phyloP scores from a whole-genome alignment of 2,113 vertebrate genomes.

The Otocyon megalotis region DNA sequence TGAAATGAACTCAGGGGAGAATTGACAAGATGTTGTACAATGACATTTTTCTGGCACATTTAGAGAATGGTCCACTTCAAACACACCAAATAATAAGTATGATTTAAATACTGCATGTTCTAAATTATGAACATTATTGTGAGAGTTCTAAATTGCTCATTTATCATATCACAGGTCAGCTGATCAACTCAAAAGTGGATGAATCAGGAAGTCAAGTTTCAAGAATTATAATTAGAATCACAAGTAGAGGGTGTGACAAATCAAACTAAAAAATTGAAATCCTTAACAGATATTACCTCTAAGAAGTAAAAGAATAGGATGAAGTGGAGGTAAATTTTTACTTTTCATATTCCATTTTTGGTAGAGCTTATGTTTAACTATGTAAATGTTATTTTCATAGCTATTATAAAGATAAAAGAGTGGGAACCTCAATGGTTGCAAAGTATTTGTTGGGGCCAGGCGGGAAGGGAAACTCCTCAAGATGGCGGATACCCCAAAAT shows the following conservation, averaged over 20 bases:
- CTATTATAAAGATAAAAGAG: not conserved
- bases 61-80: not conserved
- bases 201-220: constrained; percentile 16
- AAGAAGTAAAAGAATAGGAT: constrained; percentile 13
- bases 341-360: not conserved
- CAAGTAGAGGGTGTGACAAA: not conserved
- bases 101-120: not conserved
- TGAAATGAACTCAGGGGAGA: not conserved
- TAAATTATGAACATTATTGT: not conserved
- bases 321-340: not conserved
- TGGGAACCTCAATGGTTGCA: not conserved
- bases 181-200: not conserved
- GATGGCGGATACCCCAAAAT: too few species aligned
- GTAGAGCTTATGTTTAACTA: not conserved
- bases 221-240: constrained; percentile 22
- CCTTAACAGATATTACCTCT: not conserved
- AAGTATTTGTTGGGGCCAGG: too few species aligned
- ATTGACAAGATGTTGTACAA: not conserved
- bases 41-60: not conserved
- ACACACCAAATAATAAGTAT: not conserved
- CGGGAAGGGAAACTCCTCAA: too few species aligned
- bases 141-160: not conserved
- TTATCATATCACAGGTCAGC: not conserved
- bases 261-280: constrained; percentile 32
- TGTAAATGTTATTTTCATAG: not conserved